phyloP scores from a whole-genome alignment of 2,113 vertebrate genomes.

The Callaeas wilsoni region DNA sequence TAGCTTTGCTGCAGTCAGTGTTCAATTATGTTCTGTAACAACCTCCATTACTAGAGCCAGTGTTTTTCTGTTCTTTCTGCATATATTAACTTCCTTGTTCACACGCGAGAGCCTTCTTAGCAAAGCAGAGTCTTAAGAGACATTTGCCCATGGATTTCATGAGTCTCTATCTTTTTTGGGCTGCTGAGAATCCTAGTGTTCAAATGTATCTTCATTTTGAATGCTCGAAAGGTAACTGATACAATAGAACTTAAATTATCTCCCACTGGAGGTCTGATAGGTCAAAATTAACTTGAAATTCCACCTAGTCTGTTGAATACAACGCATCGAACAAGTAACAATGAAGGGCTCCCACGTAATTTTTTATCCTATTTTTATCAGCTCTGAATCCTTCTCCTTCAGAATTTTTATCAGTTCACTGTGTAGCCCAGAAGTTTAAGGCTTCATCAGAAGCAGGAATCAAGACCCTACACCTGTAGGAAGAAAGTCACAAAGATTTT shows the following conservation, averaged over 20 bases:
- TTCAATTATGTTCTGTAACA: conserved; percentile 55
- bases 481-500: not conserved
- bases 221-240: not conserved
- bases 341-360: not conserved
- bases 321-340: not conserved
- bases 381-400: not conserved
- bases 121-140: conserved; percentile 2
- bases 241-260: conserved; percentile 1
- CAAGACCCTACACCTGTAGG: not conserved
- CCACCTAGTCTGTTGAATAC: not conserved
- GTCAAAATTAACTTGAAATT: conserved; percentile 28
- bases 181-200: not conserved
- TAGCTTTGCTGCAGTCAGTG: conserved; percentile 63
- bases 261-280: not conserved
- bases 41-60: conserved; percentile 38
- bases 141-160: not conserved
- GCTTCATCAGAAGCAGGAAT: not conserved
- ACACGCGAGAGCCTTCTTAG: not conserved
- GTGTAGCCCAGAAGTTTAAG: not conserved
- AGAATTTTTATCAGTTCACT: not conserved
- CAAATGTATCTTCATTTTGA: not conserved
- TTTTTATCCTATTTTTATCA: not conserved
- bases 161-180: not conserved
- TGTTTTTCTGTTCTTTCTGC: conserved; percentile 31
- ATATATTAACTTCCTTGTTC: conserved; percentile 39